phyloP scores from a whole-genome alignment of 2,888 invertebrate species.

The Oscheius sp. region DNA sequence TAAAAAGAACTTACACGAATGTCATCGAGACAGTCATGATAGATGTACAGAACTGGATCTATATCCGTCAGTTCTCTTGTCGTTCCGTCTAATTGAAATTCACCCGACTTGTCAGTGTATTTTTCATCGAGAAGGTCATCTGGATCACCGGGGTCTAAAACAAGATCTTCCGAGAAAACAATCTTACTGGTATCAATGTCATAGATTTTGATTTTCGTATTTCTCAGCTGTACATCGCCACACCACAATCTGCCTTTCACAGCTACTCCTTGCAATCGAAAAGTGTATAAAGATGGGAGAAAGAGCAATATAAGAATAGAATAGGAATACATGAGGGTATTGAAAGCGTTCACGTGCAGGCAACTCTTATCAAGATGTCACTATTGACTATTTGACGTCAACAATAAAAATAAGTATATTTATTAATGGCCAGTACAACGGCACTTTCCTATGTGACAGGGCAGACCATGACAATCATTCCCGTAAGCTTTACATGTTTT shows the following conservation, averaged over 20 bases:
- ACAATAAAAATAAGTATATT: not conserved
- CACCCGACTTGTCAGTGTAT: conserved; percentile 49
- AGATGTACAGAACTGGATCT: conserved; percentile 55
- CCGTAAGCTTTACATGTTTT: conserved; percentile 20
- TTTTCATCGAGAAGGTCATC: conserved; percentile 55
- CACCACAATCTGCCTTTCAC: conserved; percentile 50
- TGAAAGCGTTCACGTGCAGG: too few relatives aligned
- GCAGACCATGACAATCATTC: conserved; percentile 28
- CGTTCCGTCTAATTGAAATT: conserved; percentile 43
- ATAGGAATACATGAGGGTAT: not conserved
- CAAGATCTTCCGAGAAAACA: not conserved
- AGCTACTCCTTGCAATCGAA: conserved; percentile 53
- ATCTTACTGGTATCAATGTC: conserved; percentile 54
- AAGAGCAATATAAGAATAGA: not conserved
- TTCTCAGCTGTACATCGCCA: conserved; percentile 42
- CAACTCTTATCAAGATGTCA: not conserved
- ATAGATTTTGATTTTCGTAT: conserved; percentile 53
- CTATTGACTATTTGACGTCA: conserved; percentile 8
- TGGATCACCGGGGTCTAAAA: conserved; percentile 51
- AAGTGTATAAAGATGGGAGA: not conserved
- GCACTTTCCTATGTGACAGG: conserved; percentile 26
- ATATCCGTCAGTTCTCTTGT: conserved; percentile 54
- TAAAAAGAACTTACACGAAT: conserved; percentile 41
- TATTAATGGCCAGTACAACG: conserved; percentile 19
- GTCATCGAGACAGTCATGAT: conserved; percentile 58